These are phyloP conservation scores for Pinna nobilis DNA, from an alignment of 1,140 invertebrate species.

Conservation along the genomic window DNA sequence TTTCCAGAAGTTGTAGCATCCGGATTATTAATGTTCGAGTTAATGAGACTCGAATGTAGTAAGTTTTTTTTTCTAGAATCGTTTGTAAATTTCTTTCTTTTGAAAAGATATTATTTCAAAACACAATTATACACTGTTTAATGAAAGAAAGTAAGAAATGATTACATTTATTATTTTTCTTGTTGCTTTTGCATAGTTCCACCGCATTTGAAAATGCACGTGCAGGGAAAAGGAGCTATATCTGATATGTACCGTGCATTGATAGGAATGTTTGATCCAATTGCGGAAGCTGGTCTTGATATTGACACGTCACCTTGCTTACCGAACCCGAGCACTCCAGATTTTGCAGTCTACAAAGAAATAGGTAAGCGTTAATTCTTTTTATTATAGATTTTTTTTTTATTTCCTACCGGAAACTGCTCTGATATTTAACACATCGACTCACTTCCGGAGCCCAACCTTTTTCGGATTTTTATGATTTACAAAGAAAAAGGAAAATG, in stretches of 20 bases:
- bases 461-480: too few species aligned
- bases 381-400: neutral
- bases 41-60: too few species aligned
- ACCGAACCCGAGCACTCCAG: slow-evolving; percentile 62
- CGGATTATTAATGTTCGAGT: neutral
- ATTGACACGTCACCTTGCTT: slow-evolving; percentile 66
- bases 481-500: too few species aligned
- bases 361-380: slow-evolving; percentile 51
- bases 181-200: slow-evolving; percentile 41
- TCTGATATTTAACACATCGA: too few species aligned
- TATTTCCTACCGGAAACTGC: neutral
- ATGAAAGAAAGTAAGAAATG: neutral
- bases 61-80: too few species aligned
- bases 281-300: slow-evolving; percentile 47
- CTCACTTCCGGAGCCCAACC: too few species aligned
- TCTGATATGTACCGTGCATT: slow-evolving; percentile 72
- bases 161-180: neutral
- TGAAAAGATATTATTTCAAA: too few species aligned
- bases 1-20: too few species aligned
- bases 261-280: slow-evolving; percentile 68
- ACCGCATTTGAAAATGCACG: slow-evolving; percentile 67
- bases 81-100: too few species aligned
- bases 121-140: too few species aligned
- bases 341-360: slow-evolving; percentile 61
- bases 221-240: slow-evolving; percentile 68